Evolutionary conservation across 2,888 invertebrate genomes (phyloP).

Genomic region (Cephus nigrinus): DNA sequence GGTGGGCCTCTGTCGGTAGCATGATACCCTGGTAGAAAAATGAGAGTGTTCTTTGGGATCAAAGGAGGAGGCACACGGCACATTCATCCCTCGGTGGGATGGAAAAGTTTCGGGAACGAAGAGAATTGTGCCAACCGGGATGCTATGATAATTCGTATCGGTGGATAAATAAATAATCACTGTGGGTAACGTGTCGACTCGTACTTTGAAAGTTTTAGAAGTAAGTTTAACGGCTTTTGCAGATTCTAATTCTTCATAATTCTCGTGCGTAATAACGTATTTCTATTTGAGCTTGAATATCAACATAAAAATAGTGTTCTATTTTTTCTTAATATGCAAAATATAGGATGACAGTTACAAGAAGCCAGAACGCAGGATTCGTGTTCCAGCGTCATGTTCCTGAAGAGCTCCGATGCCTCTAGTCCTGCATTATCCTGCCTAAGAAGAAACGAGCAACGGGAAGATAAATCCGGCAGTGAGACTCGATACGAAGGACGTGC

Average conservation of each 20-base stretch:
- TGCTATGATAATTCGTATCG: too few species aligned
- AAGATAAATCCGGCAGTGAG: neutral
- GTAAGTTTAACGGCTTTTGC: neutral
- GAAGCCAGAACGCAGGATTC: neutral
- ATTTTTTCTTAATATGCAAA: neutral
- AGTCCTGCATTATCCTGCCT: neutral
- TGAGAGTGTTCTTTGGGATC: constrained; percentile 55
- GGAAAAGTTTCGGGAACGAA: neutral
- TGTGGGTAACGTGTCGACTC: too few species aligned
- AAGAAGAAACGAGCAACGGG: neutral
- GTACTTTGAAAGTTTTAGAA: neutral
- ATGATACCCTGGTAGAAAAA: constrained; percentile 55
- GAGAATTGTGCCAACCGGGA: neutral
- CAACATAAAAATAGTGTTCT: neutral
- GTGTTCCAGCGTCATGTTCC: neutral
- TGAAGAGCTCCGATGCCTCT: too few species aligned
- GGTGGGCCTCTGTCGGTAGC: constrained; percentile 28
- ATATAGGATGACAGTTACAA: neutral
- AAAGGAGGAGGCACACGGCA: neutral
- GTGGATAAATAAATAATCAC: neutral
- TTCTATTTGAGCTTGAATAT: neutral
- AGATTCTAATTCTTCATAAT: neutral
- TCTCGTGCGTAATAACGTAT: neutral
- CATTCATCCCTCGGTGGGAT: neutral
- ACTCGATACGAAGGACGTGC: constrained; percentile 16